phyloP scores from a whole-genome alignment of 2,888 invertebrate species.

The Latrodectus elegans region DNA sequence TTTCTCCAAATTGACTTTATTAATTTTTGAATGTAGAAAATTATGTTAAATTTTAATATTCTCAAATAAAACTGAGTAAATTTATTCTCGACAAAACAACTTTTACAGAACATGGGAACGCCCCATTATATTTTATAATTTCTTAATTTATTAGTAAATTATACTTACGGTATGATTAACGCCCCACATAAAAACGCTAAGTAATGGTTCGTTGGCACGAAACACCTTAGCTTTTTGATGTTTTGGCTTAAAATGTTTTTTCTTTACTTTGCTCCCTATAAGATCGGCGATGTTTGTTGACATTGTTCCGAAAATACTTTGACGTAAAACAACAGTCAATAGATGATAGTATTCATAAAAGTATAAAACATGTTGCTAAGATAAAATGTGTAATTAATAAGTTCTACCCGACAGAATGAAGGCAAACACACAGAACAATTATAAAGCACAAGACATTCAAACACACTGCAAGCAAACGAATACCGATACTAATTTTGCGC shows the following conservation, averaged over 20 bases:
- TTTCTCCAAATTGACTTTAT: no score
- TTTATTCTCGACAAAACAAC: not conserved
- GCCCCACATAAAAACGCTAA: conserved; percentile 99
- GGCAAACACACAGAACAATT: not conserved
- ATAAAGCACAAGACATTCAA: not conserved
- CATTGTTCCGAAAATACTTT: conserved; percentile 37
- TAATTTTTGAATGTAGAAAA: no score
- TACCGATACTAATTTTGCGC: conserved; percentile 5
- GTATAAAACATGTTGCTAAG: not conserved
- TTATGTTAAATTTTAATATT: no score
- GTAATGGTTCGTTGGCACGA: conserved; percentile 97
- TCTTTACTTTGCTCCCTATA: conserved; percentile 83
- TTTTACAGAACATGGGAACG: conserved; percentile 21
- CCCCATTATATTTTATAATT: conserved; percentile 11
- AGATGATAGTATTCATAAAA: not conserved
- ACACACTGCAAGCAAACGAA: not conserved
- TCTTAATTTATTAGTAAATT: not conserved
- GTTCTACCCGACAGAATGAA: not conserved
- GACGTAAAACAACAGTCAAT: not conserved
- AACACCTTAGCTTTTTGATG: conserved; percentile 99
- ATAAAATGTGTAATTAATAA: not conserved
- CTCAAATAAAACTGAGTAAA: no score
- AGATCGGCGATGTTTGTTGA: conserved; percentile 45
- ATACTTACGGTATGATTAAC: conserved; percentile 98
- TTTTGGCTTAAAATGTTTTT: conserved; percentile 97